phyloP scores from a whole-genome alignment of 2,797 vertebrate genomes.

The Rhinatrema bivittatum region DNA sequence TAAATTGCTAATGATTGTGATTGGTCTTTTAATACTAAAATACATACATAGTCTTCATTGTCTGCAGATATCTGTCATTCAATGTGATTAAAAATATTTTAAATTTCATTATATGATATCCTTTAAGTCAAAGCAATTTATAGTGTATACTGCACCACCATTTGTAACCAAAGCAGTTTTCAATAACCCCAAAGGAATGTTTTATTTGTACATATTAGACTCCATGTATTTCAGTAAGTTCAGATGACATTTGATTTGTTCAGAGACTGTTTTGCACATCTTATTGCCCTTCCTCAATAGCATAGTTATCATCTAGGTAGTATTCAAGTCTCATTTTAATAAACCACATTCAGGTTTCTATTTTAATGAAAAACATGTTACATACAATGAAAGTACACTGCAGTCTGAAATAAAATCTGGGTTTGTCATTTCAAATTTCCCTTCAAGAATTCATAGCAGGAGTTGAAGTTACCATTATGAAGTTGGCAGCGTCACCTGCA shows the following conservation, averaged over 20 bases:
- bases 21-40: no score
- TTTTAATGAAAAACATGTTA: slow-evolving; percentile 59
- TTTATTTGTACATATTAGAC: slow-evolving; percentile 5
- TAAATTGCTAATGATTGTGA: no score
- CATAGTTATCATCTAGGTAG: slow-evolving; percentile 29
- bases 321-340: slow-evolving; percentile 50
- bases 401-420: slow-evolving; percentile 26
- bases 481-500: slow-evolving; percentile 34
- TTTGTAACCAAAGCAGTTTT: no score
- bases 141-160: no score
- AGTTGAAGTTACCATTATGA: slow-evolving; percentile 17
- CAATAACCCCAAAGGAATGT: no score
- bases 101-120: no score
- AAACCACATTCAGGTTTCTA: slow-evolving; percentile 51
- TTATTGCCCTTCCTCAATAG: slow-evolving; percentile 16
- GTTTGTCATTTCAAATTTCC: not conserved
- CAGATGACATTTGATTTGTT: slow-evolving; percentile 28
- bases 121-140: no score
- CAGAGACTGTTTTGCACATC: slow-evolving; percentile 2
- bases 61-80: no score
- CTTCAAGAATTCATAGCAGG: slow-evolving; percentile 24
- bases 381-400: no score
- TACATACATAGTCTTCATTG: no score
- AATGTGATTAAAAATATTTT: no score
- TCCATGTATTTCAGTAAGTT: slow-evolving; percentile 12